phyloP scores from a whole-genome alignment of 2,888 invertebrate species.

The Lasioglossum oenotherae region DNA sequence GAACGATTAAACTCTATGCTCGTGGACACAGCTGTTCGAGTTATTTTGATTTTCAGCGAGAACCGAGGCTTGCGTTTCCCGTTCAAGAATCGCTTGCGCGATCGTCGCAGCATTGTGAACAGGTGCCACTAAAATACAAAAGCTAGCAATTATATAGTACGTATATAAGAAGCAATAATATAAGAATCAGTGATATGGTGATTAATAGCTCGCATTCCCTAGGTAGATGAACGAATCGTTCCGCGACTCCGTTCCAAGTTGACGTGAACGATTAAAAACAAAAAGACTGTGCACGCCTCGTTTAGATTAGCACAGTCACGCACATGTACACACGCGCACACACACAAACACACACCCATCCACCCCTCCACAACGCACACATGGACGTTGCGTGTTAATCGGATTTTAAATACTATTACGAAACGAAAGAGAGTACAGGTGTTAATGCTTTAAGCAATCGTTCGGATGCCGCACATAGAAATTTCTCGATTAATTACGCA shows the following conservation, averaged over 20 bases:
- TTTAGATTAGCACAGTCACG: not conserved
- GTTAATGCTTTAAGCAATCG: not conserved
- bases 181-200: constrained; percentile 63
- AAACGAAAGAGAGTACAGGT: not conserved
- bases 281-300: constrained; percentile 8
- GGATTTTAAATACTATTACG: constrained; percentile 7
- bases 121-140: constrained; percentile 62
- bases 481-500: constrained; percentile 21
- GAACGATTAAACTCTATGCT: constrained; percentile 49
- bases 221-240: constrained; percentile 42
- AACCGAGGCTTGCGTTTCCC: constrained; percentile 35
- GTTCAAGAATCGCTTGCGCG: constrained; percentile 17
- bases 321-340: not conserved
- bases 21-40: constrained; percentile 35
- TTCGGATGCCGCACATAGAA: not conserved
- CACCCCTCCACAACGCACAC: not conserved
- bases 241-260: constrained; percentile 28
- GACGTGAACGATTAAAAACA: constrained; percentile 29
- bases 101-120: constrained; percentile 46
- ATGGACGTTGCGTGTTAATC: not conserved
- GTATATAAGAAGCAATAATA: constrained; percentile 57
- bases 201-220: constrained; percentile 48
- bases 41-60: constrained; percentile 57
- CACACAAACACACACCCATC: not conserved
- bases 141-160: constrained; percentile 56